These are phyloP conservation scores for Polydrusus pterygomalis DNA, from an alignment of 2,888 invertebrate genomes.

Conservation along the genomic window DNA sequence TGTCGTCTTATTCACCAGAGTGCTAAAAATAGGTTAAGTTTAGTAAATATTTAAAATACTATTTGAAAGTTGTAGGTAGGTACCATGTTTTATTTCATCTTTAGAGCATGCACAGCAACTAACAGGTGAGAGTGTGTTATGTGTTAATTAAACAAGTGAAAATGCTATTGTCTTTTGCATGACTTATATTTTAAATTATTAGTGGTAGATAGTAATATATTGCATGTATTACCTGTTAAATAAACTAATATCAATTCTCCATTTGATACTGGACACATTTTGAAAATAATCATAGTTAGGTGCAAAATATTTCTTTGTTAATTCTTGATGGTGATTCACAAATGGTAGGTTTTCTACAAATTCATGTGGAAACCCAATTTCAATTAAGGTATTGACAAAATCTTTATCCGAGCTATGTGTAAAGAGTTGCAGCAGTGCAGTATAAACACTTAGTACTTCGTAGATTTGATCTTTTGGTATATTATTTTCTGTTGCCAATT, in stretches of 20 bases:
- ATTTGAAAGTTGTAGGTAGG: not conserved
- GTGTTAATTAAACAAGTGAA: too few relatives aligned
- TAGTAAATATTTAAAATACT: not conserved
- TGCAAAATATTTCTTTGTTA: constrained; percentile 57
- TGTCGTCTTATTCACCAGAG: constrained; percentile 62
- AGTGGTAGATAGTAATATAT: too few relatives aligned
- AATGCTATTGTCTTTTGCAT: too few relatives aligned
- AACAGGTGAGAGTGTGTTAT: too few relatives aligned
- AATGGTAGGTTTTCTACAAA: constrained; percentile 65
- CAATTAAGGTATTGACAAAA: constrained; percentile 61
- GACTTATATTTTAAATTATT: too few relatives aligned
- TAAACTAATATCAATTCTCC: constrained; percentile 69
- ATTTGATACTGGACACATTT: constrained; percentile 60
- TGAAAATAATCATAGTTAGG: constrained; percentile 47
- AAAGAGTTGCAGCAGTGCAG: constrained; percentile 61
- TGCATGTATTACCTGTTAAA: constrained; percentile 62
- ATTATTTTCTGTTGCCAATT: constrained; percentile 59
- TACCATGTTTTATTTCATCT: too few relatives aligned
- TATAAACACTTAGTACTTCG: constrained; percentile 62
- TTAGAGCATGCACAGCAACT: too few relatives aligned
- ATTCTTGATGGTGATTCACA: constrained; percentile 60
- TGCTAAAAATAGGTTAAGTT: constrained; percentile 60
- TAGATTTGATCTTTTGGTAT: constrained; percentile 60
- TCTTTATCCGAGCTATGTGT: constrained; percentile 62
- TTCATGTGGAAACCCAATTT: constrained; percentile 63